Conservation (phyloP, 2,113 vertebrate genomes). For the Cyrtonyx montezumae region DNA sequence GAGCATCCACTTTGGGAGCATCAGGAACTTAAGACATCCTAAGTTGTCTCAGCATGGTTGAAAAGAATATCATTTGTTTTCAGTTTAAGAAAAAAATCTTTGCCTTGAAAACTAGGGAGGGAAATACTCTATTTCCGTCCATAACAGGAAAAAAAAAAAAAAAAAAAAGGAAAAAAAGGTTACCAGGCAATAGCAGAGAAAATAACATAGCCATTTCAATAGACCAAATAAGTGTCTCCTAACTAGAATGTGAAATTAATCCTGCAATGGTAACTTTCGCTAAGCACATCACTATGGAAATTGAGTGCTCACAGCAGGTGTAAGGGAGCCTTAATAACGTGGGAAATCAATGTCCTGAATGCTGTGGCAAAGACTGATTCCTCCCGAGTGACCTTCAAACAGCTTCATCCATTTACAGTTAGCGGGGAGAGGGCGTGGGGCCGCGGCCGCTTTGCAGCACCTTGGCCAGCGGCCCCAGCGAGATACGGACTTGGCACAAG, state of each 20-base stretch:
- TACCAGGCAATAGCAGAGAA: not conserved
- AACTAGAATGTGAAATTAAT: not conserved
- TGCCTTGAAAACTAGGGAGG: not conserved
- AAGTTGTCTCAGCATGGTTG: not conserved
- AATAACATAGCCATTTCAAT: not conserved
- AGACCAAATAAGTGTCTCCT: not conserved
- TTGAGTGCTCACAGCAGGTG: not conserved
- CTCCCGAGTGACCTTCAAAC: not conserved
- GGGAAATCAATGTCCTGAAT: not conserved
- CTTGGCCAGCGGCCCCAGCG: not conserved
- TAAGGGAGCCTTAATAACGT: not conserved
- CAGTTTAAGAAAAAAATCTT: not conserved
- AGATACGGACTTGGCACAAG: not conserved
- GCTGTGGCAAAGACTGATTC: accelerated
- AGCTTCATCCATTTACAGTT: too few species aligned
- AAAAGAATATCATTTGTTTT: not conserved
- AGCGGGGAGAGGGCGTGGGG: too few species aligned
- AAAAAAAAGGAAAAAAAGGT: not conserved
- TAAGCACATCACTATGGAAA: conserved; percentile 18
- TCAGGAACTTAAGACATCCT: not conserved
- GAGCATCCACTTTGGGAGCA: not conserved
- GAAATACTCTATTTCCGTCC: not conserved
- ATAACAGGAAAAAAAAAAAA: not conserved
- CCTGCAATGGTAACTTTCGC: not conserved
- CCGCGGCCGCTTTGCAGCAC: not conserved